A percentile compares a stretch with the other conserved stretches of the same genome.
phyloP scores from a whole-genome alignment of 2,888 invertebrate genomes.

The Lymantria dispar region DNA sequence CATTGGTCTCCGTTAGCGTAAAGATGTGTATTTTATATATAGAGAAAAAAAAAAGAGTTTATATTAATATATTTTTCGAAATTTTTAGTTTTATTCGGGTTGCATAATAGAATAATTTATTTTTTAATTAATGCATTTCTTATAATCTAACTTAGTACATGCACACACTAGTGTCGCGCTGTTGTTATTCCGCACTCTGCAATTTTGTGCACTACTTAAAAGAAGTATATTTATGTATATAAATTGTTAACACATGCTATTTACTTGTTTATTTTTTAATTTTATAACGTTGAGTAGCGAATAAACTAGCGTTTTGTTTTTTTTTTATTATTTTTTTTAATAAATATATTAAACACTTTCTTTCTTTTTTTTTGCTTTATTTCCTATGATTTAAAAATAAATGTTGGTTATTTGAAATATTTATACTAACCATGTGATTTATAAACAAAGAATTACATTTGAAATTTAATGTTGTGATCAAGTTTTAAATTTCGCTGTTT shows the following conservation, averaged over 20 bases:
- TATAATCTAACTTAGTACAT: slow-evolving; percentile 27
- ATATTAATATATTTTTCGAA: slow-evolving; percentile 60
- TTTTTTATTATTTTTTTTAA: slow-evolving; percentile 66
- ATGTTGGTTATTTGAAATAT: neutral
- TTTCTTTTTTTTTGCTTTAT: slow-evolving; percentile 45
- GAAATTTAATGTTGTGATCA: slow-evolving; percentile 65
- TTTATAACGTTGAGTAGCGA: slow-evolving; percentile 62
- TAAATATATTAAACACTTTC: slow-evolving; percentile 75
- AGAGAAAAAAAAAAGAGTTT: slow-evolving; percentile 29
- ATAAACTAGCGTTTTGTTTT: slow-evolving; percentile 61
- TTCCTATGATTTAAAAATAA: slow-evolving; percentile 8
- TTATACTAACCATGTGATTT: neutral
- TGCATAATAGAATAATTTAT: slow-evolving; percentile 41
- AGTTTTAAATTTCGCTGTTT: slow-evolving; percentile 51
- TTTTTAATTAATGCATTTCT: slow-evolving; percentile 45
- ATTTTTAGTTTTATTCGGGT: slow-evolving; percentile 49
- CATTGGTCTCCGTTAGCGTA: slow-evolving; percentile 57
- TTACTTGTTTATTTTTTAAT: slow-evolving; percentile 62
- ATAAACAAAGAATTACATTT: slow-evolving; percentile 14
- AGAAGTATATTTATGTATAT: slow-evolving; percentile 60
- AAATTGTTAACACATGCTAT: slow-evolving; percentile 64
- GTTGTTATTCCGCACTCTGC: slow-evolving; percentile 42
- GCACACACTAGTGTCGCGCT: slow-evolving; percentile 33
- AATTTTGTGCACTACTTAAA: slow-evolving; percentile 47
- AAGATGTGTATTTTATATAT: slow-evolving; percentile 63